Base-by-base conservation (phyloP, 2,113 vertebrate species). In the Zingel zingel region DNA sequence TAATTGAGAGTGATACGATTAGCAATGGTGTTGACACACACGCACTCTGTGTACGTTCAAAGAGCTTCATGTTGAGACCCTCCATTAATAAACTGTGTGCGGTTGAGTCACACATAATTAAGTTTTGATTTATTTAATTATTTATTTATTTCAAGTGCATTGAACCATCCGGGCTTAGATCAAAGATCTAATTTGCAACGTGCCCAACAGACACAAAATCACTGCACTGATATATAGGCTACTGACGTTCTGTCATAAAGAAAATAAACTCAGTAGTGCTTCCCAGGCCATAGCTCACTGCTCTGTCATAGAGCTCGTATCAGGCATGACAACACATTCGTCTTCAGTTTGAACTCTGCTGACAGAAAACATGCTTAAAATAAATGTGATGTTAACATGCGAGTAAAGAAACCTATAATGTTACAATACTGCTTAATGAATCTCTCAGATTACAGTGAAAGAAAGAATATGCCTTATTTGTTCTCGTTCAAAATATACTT, bases 1-100 rank as follows among this genome's bases (percentile, higher is more conserved):
- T 91, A 88, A 91, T 88, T 86, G 88, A 87, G 86, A 87, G 74
- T 82, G 82, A 91, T 89, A 76, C 83, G 86, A 94, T 92, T 92
- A 87, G 78, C 61, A 77, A 83, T 57, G 77, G 77, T 70, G 88
- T 85, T 87, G 85, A 91, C 86, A 89, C 83, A 64, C 69, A 74
- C 64, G 71, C 79, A 66, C 58, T 27, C 2, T 27, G 27, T 27
- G 27, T 27, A 27, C 27, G 92, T 93, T 90, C 86, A 87, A 87
- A 88, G 81, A 70, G 85, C 67, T 78, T 59, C 82, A 70, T 36
- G 71, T 80, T 33, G 69, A 83, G 48, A 45, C 47, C 54, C 54
- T n/a, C 77, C 59, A 68, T 85, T 87, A 88, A 89, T 87, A 58
- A 82, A 51, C 77, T 58, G 79, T 53, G 80, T 81, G 71, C 25